Conservation (phyloP, 1,140 invertebrate genomes). For the Bradysia coprophila region DNA sequence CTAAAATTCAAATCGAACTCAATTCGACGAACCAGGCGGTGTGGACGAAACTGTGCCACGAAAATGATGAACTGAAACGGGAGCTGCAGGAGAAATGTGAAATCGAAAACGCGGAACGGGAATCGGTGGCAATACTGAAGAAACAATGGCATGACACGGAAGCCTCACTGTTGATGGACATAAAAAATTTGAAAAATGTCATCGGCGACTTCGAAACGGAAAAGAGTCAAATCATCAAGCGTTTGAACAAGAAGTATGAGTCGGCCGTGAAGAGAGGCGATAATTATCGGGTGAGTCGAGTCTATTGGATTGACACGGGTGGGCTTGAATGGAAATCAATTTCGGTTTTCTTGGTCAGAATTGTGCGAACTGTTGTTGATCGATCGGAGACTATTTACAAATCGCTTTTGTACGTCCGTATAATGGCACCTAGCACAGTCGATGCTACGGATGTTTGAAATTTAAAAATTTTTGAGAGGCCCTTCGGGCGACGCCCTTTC, state of each 20-base stretch:
- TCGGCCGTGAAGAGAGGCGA: conserved; percentile 31
- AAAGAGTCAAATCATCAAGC: conserved; percentile 16
- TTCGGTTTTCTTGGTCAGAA: no score
- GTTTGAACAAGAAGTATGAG: conserved; percentile 30
- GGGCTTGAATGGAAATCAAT: no score
- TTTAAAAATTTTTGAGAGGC: no score
- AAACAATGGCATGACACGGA: conserved; percentile 17
- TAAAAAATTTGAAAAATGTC: conserved; percentile 3
- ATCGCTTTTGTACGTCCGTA: no score
- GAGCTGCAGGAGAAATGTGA: conserved; percentile 15
- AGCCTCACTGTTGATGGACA: conserved; percentile 4
- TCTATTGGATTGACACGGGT: no score
- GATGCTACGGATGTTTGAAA: no score
- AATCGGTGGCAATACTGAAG: conserved; percentile 20
- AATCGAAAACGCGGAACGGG: conserved; percentile 15
- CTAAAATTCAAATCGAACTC: neutral
- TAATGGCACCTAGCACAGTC: no score
- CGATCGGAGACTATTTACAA: no score
- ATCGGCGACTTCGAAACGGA: conserved; percentile 9
- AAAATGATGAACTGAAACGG: conserved; percentile 12
- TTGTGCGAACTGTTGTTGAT: no score
- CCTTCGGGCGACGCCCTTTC: no score
- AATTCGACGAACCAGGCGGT: neutral
- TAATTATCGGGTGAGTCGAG: conserved; percentile 33
- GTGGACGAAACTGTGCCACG: conserved; percentile 5